Evolutionary conservation across 2,113 vertebrate genomes (phyloP).

Genomic region (Hucho hucho): DNA sequence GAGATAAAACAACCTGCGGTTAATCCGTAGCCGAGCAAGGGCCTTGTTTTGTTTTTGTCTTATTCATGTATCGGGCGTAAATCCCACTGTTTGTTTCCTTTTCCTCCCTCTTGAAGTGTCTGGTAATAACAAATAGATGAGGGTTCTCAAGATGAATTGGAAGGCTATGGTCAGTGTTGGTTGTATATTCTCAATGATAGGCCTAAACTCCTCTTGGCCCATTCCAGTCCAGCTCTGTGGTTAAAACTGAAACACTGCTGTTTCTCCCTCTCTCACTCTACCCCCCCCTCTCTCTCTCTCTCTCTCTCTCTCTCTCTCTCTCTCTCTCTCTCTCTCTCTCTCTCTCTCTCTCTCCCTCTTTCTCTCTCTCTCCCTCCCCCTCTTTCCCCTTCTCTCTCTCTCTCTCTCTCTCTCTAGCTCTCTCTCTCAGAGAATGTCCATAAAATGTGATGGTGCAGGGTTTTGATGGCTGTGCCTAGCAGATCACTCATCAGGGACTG

Average conservation of each 20-base stretch:
- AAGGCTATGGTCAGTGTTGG: not conserved
- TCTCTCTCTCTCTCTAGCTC: not conserved
- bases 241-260: too few relatives aligned
- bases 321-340: too few relatives aligned
- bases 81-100: not conserved
- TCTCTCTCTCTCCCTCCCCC: too few relatives aligned
- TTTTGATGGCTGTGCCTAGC: not conserved
- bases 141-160: not conserved
- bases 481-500: conserved; percentile 13
- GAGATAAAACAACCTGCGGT: conserved; percentile 61
- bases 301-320: too few relatives aligned
- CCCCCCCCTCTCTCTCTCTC: too few relatives aligned
- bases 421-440: not conserved
- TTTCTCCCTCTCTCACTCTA: too few relatives aligned
- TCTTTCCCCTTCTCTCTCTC: too few relatives aligned
- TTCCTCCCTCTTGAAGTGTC: conserved; percentile 30
- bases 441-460: too few relatives aligned
- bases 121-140: not conserved
- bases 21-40: conserved; percentile 50
- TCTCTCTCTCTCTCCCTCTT: not conserved
- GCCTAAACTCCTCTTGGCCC: not conserved
- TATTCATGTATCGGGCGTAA: conserved; percentile 36
- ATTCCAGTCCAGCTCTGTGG: too few relatives aligned
- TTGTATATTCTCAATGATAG: conserved; percentile 2
- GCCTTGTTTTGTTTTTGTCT: conserved; percentile 35